These are phyloP conservation scores for Arizona elegans DNA, from an alignment of 2,113 vertebrate genomes.

Conservation along the genomic window DNA sequence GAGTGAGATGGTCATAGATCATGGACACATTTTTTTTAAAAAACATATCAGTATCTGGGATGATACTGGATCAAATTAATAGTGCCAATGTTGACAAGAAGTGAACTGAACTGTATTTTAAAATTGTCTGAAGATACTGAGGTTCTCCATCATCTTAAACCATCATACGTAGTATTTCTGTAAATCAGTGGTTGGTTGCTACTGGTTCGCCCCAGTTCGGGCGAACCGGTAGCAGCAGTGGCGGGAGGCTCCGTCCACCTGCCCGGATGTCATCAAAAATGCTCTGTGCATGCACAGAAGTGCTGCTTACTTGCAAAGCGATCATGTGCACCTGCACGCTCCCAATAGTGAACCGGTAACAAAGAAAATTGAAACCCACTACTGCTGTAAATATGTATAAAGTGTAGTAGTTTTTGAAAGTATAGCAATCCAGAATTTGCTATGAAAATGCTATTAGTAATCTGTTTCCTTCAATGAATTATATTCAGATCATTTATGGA, in stretches of 20 bases:
- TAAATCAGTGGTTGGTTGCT: neutral
- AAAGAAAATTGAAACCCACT: no score
- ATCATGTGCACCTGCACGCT: no score
- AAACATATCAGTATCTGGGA: neutral
- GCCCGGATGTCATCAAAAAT: no score
- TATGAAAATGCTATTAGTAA: neutral
- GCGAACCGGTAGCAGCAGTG: no score
- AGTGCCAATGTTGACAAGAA: neutral
- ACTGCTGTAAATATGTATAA: neutral
- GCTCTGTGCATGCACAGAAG: no score
- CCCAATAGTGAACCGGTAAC: no score
- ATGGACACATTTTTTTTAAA: neutral
- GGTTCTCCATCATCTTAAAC: no score
- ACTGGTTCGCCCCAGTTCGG: no score
- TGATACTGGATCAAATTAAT: neutral
- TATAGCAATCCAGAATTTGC: neutral
- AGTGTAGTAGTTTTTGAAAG: neutral
- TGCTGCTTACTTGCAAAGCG: no score
- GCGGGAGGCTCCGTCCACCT: no score
- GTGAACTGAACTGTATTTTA: neutral
- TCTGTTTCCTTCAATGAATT: neutral
- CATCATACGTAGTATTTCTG: neutral
- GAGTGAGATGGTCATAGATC: neutral
- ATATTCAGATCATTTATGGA: neutral
- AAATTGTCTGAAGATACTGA: neutral